Base-by-base conservation (phyloP, 2,113 vertebrate genomes). In the Menura novaehollandiae region DNA sequence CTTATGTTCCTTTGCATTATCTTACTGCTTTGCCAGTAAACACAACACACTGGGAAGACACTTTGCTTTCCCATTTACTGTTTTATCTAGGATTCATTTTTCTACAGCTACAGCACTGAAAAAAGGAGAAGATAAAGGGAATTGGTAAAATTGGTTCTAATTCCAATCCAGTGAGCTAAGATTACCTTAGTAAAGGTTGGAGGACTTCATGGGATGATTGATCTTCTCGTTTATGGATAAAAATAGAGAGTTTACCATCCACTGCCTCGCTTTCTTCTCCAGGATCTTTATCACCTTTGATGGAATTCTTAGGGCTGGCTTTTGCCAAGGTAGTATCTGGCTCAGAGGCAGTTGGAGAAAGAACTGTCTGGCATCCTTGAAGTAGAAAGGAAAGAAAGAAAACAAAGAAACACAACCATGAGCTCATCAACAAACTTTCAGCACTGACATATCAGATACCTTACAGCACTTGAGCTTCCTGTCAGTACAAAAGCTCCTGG, bases 131-230 rank as follows among this genome's bases (percentile, higher is more conserved):
- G 22, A 77, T 6, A 46, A 64, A 68, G 2, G 8, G 16, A 81
- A 77, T 1, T 33, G 26, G 13, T 1, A 2, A 15, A 67, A n/a
- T 1, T 9, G 3, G 7, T 53, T 85, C 39, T 30, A 35, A 81
- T 44, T 78, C 32, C 19, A 66, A 60, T 16, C 17, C 28, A 58
- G 43, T 5, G 12, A 33, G 58, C 60, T 74, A 21, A 33, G 64
- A 56, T 96, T 98, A 99, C 99, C 99, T 99, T 33, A 99, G 98
- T 64, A 99, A 97, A 3, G 99, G 99, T 79, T 99, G 99, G 43
- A 99, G 98, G 76, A 99, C 99, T 96, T 99, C 99, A 71, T 99
- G 99, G 58, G 99, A 99, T 21, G 99, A 99, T 90, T 99, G 99
- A 87, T 99, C 99, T 97, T 99, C 99, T 81, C 99, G 97, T 93